Base-by-base conservation (phyloP, 1,140 invertebrate genomes). In the Halesus radiatus region DNA sequence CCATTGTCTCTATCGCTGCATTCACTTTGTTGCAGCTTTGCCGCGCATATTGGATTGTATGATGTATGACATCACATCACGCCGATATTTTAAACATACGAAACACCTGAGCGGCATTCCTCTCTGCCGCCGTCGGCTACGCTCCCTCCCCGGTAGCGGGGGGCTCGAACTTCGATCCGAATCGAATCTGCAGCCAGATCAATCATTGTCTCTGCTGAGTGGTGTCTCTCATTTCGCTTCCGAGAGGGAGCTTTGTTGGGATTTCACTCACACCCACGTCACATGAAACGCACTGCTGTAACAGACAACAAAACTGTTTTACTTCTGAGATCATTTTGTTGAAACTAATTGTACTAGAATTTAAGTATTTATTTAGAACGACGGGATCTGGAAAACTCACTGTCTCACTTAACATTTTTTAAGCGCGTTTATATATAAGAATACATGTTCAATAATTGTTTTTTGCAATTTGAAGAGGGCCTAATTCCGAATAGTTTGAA, bases 11-110 rank as follows among this genome's bases (percentile, higher is more conserved):
- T 13, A 53, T 45, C 37, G 74, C 74, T 50, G 20, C 58, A 60
- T 76, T 64, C 74, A 64, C 74, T 76, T 64, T 76, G 74, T 76
- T 45, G 74, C 74, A 50, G 52, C 32, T 58, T 76, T 76, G 58
- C 60, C 76, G 62, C 52, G 64, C 50, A 78, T 78, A 78, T 78
- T 78, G 76, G 45, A 78, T 78, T 29, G 76, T 50, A 68, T 70
- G 76, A 78, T 78, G 76, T 66, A 78, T 68, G 76, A 70, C 76
- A 52, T 70, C 73, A 37, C 53, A 8, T 13, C 50, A 72, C 16
- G n/a, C 45, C 5, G 50, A 20, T 60, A 60, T 60, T 23, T 60
- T 10, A 23, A 60, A 60, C 23, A 58, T 29, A 10, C 73, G 50
- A 18, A 22, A 7, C 68, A 72, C 68, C 68, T 72, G 68, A 23